A percentile compares a stretch with the other conserved stretches of the same genome.
Conservation (phyloP, 2,113 vertebrate genomes). For the Porphyrio hochstetteri region DNA sequence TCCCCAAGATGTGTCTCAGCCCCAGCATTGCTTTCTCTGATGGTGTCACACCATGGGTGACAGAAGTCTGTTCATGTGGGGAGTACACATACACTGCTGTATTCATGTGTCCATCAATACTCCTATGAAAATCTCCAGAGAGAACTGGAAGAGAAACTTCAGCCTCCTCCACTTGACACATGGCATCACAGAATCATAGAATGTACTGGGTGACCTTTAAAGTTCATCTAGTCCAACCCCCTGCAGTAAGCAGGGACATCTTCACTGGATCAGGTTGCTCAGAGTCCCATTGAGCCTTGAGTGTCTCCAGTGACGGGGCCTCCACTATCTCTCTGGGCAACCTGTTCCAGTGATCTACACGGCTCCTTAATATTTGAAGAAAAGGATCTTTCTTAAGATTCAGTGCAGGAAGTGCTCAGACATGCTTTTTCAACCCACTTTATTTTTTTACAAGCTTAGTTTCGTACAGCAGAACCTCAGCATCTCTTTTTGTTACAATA, state of each 20-base stretch:
- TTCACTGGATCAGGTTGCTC: no score
- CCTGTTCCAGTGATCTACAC: no score
- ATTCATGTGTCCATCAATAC: accelerated
- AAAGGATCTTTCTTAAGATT: neutral
- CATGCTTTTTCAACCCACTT: neutral
- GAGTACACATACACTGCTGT: neutral
- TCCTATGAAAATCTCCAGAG: neutral
- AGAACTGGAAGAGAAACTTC: neutral
- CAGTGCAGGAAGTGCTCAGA: neutral
- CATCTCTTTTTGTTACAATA: neutral
- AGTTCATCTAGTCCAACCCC: no score
- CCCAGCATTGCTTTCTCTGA: neutral
- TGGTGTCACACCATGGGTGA: neutral
- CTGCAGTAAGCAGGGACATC: no score
- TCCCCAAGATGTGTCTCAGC: neutral
- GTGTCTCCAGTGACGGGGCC: no score
- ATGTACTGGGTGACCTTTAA: no score
- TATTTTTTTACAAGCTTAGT: neutral
- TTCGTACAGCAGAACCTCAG: neutral
- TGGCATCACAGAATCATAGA: neutral
- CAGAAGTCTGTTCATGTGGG: neutral
- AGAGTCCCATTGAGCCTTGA: no score
- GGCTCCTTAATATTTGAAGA: neutral
- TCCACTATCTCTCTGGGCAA: no score
- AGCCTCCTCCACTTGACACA: neutral